A percentile compares a stretch with the other conserved stretches of the same genome.
Conservation (phyloP, 2,113 vertebrate genomes). For the Psilopsiagon aymara region DNA sequence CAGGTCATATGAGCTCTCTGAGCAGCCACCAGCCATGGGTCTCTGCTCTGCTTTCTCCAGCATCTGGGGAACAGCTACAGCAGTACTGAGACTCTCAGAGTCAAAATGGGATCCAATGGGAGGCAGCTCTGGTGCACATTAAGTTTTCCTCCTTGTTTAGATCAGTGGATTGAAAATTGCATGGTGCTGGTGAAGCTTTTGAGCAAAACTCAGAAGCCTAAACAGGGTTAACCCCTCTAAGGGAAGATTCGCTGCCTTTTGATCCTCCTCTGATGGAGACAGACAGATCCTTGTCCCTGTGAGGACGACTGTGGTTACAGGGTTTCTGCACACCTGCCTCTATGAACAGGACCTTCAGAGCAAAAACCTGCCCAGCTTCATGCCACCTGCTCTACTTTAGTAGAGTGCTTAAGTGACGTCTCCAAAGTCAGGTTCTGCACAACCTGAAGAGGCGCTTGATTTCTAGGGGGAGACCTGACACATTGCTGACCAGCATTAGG, state of each 20-base stretch:
- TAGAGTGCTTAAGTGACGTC: fast-evolving
- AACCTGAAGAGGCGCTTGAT: not conserved
- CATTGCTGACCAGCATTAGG: fast-evolving
- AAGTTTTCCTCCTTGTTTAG: not conserved
- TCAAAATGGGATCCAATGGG: fast-evolving
- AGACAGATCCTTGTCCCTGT: not conserved
- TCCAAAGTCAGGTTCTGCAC: not conserved
- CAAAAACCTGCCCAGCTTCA: not conserved
- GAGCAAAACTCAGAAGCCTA: not conserved
- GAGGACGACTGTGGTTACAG: not conserved
- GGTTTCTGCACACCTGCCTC: not conserved
- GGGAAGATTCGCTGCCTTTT: not conserved
- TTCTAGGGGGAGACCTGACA: not conserved
- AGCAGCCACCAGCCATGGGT: not conserved
- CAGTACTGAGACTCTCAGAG: not conserved
- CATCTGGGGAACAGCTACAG: not conserved
- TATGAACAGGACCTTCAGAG: not conserved
- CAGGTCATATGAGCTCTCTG: not conserved
- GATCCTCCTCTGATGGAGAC: not conserved
- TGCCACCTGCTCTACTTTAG: not conserved
- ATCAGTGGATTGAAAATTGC: not conserved
- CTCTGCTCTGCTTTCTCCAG: not conserved
- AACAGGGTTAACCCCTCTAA: not conserved
- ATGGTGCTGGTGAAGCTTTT: not conserved
- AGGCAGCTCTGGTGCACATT: not conserved